Percentiles rank a stretch among this genome's conserved stretches.
phyloP scores from a whole-genome alignment of 2,888 invertebrate genomes.

The Cantharis rufa region DNA sequence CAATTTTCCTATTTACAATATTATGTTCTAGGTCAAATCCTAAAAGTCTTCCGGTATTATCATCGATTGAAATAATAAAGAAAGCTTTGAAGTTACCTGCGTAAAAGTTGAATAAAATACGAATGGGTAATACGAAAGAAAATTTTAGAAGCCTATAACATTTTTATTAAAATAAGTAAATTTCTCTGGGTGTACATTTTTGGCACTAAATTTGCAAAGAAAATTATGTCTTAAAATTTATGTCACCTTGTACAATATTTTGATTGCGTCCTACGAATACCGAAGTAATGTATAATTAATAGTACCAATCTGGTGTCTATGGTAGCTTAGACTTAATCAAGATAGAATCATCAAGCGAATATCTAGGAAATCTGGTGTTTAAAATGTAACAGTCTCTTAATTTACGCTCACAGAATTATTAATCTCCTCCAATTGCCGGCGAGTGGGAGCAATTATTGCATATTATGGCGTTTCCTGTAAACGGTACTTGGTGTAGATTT shows the following conservation, averaged over 20 bases:
- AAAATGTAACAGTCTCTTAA: conserved; percentile 25
- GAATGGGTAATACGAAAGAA: not conserved
- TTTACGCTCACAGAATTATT: conserved; percentile 20
- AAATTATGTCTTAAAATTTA: not conserved
- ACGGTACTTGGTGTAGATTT: conserved; percentile 23
- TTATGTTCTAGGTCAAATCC: too few species aligned
- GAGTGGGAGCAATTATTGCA: conserved; percentile 25
- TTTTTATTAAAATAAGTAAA: not conserved
- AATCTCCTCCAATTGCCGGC: conserved; percentile 26
- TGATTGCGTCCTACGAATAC: not conserved
- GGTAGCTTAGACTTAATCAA: conserved; percentile 12
- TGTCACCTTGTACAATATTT: not conserved
- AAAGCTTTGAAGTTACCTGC: not conserved
- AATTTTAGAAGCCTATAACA: not conserved
- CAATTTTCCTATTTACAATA: too few species aligned
- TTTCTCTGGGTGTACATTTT: not conserved
- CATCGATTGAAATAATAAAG: too few species aligned
- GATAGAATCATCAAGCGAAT: conserved; percentile 11
- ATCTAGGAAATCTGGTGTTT: conserved; percentile 20
- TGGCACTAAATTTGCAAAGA: not conserved
- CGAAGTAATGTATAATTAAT: not conserved
- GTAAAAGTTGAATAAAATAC: not conserved
- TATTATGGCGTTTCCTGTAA: conserved; percentile 21
- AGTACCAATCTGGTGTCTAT: conserved; percentile 1
- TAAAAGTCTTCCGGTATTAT: too few species aligned